These are phyloP conservation scores for Radopholus similis DNA, from an alignment of 1,140 invertebrate genomes.

Conservation along the genomic window DNA sequence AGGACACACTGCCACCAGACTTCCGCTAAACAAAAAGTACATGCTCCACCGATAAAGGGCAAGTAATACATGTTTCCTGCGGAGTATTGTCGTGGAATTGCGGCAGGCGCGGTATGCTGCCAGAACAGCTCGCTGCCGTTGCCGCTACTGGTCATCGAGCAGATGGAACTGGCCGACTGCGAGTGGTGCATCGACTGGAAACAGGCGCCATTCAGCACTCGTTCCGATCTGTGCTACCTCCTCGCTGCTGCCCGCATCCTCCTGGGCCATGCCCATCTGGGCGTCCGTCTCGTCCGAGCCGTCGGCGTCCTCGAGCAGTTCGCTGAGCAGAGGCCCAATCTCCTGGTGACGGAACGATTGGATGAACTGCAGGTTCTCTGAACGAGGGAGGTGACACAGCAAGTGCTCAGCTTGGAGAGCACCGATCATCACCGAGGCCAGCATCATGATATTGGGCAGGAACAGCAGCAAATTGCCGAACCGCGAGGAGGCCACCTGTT, in stretches of 20 bases:
- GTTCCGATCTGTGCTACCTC: background rate
- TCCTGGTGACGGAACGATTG: constrained; percentile 53
- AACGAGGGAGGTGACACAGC: constrained; percentile 51
- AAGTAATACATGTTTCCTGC: background rate
- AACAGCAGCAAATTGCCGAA: constrained; percentile 58
- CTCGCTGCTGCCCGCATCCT: background rate
- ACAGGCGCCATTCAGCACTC: background rate
- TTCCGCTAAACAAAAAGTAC: background rate
- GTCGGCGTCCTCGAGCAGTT: constrained; percentile 45
- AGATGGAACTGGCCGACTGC: constrained; percentile 41
- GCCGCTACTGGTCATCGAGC: constrained; percentile 31
- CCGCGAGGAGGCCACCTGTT: constrained; percentile 55
- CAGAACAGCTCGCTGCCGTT: constrained; percentile 11
- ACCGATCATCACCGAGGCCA: background rate
- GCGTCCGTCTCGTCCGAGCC: constrained; percentile 32
- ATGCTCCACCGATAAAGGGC: too few relatives aligned
- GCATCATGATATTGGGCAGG: constrained; percentile 54
- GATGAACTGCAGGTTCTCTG: constrained; percentile 57
- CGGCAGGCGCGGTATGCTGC: background rate
- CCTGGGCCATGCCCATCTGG: background rate
- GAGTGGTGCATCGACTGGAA: constrained; percentile 33
- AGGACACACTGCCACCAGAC: background rate
- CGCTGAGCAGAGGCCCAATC: constrained; percentile 51
- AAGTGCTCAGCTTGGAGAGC: constrained; percentile 44
- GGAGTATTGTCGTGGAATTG: constrained; percentile 6